Evolutionary conservation across 2,888 invertebrate species (phyloP), one percentile per base, ranked within the genome.

Genomic region (Drosophila recens): DNA sequence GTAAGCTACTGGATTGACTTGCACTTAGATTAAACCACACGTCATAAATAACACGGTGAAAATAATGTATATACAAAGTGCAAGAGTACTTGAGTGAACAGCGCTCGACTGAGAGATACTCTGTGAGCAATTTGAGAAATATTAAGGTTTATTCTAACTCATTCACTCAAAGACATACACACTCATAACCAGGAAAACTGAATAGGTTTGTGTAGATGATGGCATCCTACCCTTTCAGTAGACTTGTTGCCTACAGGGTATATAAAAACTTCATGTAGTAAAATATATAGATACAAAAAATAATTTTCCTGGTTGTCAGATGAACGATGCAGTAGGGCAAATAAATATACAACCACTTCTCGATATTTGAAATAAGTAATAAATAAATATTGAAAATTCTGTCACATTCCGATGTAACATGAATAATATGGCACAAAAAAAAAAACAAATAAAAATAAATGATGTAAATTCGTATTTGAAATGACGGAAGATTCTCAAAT

Each of bases 321-420:
- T 40, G 38, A 52, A 13, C 34, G 15, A 11, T 30, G 48, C 42
- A 23, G 49, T 17, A 20, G 20, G n/a, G 11, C 9, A 36, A 54
- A 63, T 59, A 74, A 67, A 74, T 54, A 10, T 15, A 13, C 13
- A 54, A 49, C 8, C 38, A 57, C 42, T 43, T 40, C 48, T 10
- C 43, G 33, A 67, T 53, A 69, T 58, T 62, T 13, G 45, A 10
- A 30, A 6, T 6, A 30, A 20, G 27, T 45, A 30, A 62, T 52
- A 70, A 56, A 56, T 51, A 49, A 20, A 64, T 42, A 38, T 65
- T 42, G 6, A 17, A 30, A 65, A 48, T 15, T 15, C 13, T 10
- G 20, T 0, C 53, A 40, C 20, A 40, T 6, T 23, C 0, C n/a
- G 27, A 15, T 52, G 34, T 23, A 23, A 38, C 3, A 40, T 23